A percentile compares a stretch with the other conserved stretches of the same genome.
phyloP scores from a whole-genome alignment of 2,797 vertebrate species.

The Centroberyx gerrardi region DNA sequence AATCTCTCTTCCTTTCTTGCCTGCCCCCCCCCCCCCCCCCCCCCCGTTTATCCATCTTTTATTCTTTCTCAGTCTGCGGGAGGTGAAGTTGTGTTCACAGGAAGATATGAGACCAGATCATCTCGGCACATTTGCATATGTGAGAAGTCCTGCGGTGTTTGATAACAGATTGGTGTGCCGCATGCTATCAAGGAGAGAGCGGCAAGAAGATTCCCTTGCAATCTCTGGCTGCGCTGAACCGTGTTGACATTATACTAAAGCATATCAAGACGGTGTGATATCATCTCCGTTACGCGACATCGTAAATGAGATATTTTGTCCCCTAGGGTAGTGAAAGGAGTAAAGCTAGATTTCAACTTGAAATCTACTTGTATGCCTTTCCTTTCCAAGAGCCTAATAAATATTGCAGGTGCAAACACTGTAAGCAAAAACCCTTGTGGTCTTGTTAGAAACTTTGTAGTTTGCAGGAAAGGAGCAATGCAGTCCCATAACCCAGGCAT shows the following conservation, averaged over 20 bases:
- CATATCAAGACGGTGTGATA: slow-evolving; percentile 3
- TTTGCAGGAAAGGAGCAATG: background rate
- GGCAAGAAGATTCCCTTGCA: slow-evolving; percentile 23
- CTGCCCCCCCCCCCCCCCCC: background rate
- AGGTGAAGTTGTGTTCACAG: slow-evolving; percentile 19
- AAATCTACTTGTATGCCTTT: background rate
- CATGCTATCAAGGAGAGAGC: slow-evolving; percentile 16
- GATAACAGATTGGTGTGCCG: slow-evolving; percentile 23
- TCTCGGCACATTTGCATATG: slow-evolving; percentile 34
- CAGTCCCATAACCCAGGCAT: background rate
- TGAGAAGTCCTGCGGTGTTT: slow-evolving; percentile 24
- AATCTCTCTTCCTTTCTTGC: background rate
- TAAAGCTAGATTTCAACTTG: background rate
- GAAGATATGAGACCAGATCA: slow-evolving; percentile 23
- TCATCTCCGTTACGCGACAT: background rate
- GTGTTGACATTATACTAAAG: background rate
- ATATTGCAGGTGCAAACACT: slow-evolving; percentile 5
- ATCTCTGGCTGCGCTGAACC: background rate
- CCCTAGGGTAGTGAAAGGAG: background rate
- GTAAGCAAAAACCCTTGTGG: background rate
- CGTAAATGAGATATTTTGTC: background rate
- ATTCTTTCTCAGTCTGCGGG: background rate
- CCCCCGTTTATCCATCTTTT: background rate
- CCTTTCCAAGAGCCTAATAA: background rate
- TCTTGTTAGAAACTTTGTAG: background rate